These are phyloP conservation scores for Hydrocynus forskahlii DNA, from an alignment of 2,797 vertebrate genomes.

Conservation along the genomic window DNA sequence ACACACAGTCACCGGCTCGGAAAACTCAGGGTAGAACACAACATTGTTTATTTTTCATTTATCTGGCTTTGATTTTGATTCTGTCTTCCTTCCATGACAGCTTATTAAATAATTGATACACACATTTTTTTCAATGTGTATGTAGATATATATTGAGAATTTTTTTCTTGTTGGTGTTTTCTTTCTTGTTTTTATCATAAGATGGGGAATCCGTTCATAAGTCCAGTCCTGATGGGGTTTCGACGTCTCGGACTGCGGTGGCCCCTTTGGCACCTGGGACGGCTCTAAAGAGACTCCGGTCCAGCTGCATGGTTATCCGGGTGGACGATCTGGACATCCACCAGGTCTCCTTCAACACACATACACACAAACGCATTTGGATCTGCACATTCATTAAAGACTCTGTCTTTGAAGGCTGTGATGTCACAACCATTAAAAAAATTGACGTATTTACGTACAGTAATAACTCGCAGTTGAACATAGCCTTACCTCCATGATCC, in stretches of 20 bases:
- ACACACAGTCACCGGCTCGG: constrained; percentile 74
- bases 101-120: too few relatives aligned
- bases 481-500: too few relatives aligned
- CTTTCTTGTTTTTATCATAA: constrained; percentile 46
- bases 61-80: too few relatives aligned
- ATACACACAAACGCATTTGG: background rate
- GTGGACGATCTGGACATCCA: constrained; percentile 94
- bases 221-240: constrained; percentile 69
- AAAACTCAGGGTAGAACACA: constrained; percentile 62
- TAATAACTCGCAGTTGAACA: too few relatives aligned
- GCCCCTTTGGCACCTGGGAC: constrained; percentile 52
- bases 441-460: too few relatives aligned
- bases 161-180: background rate
- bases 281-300: constrained; percentile 86
- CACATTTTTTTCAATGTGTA: too few relatives aligned
- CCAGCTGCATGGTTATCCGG: constrained; percentile 88
- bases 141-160: too few relatives aligned
- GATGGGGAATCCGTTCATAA: constrained; percentile 76
- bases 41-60: background rate
- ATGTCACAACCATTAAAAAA: too few relatives aligned
- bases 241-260: constrained; percentile 56
- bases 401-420: too few relatives aligned
- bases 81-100: too few relatives aligned
- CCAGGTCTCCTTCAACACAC: constrained; percentile 78
- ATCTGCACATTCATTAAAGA: background rate